phyloP scores from a whole-genome alignment of 1,140 invertebrate species.

The Aphelenchoides fujianensis region DNA sequence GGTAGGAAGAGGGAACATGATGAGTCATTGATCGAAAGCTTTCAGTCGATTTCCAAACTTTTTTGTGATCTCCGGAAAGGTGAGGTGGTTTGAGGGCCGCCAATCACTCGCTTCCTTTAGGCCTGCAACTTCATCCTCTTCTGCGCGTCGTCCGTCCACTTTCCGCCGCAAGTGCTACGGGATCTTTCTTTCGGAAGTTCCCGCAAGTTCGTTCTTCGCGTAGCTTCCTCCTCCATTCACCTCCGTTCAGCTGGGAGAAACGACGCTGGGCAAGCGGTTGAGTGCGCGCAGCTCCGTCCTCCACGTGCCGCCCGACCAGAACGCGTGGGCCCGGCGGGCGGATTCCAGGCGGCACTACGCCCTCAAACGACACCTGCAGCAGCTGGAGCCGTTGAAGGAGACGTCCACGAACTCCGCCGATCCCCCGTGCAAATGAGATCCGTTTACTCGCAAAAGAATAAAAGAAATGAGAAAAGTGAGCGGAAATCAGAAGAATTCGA shows the following conservation, averaged over 20 bases:
- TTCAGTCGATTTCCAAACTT: conserved; percentile 51
- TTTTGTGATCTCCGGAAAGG: conserved; percentile 58
- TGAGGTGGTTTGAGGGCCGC: no score
- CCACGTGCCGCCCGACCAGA: neutral
- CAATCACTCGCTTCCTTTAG: no score
- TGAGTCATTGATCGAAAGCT: no score
- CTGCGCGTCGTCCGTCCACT: conserved; percentile 59
- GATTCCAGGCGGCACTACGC: neutral
- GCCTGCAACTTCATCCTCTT: conserved; percentile 59
- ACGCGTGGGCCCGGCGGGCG: neutral
- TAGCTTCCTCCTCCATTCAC: no score
- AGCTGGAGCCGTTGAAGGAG: conserved; percentile 3
- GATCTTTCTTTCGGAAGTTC: conserved; percentile 56
- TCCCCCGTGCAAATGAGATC: neutral
- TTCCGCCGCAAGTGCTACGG: conserved; percentile 49
- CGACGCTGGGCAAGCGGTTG: neutral
- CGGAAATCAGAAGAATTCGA: neutral
- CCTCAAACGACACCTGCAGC: neutral
- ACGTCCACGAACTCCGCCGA: neutral
- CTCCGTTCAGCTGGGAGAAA: conserved; percentile 1
- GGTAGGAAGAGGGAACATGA: conserved; percentile 10
- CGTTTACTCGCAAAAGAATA: neutral
- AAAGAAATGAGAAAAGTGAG: neutral
- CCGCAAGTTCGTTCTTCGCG: conserved; percentile 34
- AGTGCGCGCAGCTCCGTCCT: neutral